phyloP scores from a whole-genome alignment of 1,140 invertebrate genomes.

The Bombus impatiens region DNA sequence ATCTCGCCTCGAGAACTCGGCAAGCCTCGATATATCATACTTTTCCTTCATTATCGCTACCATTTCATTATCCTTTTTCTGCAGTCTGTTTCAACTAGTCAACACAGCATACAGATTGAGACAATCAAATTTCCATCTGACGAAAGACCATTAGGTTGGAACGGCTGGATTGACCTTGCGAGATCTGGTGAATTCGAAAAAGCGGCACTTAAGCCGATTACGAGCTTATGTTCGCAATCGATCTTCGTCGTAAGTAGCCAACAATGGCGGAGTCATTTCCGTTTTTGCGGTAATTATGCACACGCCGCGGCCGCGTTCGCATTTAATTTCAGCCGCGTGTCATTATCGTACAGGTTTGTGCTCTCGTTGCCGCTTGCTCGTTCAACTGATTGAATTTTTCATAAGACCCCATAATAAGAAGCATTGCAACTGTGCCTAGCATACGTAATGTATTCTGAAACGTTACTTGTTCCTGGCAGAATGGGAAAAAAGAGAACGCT shows the following conservation, averaged over 20 bases:
- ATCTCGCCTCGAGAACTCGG: too few relatives aligned
- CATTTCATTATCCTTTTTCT: not conserved
- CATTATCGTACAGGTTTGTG: constrained; percentile 18
- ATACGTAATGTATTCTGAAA: constrained; percentile 11
- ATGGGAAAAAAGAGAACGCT: too few relatives aligned
- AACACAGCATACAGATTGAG: not conserved
- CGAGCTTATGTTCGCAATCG: constrained; percentile 18
- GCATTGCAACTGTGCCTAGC: not conserved
- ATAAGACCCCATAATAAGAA: constrained; percentile 36
- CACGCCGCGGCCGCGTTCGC: constrained; percentile 2
- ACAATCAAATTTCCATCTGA: not conserved
- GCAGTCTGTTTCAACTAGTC: not conserved
- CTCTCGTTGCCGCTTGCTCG: not conserved
- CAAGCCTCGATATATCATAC: not conserved
- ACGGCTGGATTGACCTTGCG: not conserved
- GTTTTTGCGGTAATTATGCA: constrained; percentile 42
- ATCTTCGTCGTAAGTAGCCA: constrained; percentile 41
- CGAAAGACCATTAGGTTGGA: not conserved
- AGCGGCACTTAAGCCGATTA: not conserved
- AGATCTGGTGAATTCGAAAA: not conserved
- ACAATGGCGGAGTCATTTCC: constrained; percentile 41
- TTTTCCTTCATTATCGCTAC: too few relatives aligned
- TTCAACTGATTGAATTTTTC: constrained; percentile 44
- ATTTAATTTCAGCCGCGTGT: constrained; percentile 36
- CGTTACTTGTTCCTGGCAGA: constrained; percentile 5